These are phyloP conservation scores for Drosophila sulfurigaster DNA, from an alignment of 1,140 invertebrate genomes.

Conservation along the genomic window DNA sequence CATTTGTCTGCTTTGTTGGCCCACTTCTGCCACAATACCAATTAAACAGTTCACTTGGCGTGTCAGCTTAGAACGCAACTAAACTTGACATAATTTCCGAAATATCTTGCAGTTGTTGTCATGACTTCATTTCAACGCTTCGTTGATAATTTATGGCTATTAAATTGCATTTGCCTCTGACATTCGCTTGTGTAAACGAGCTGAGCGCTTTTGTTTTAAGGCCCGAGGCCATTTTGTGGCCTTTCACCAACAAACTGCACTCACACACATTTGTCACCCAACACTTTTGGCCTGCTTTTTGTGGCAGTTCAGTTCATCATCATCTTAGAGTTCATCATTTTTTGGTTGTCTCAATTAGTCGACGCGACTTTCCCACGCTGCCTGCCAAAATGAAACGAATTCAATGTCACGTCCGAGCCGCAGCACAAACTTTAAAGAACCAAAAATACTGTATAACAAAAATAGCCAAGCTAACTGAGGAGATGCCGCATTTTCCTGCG, in stretches of 20 bases:
- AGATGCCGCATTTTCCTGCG: conserved; percentile 24
- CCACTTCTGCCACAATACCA: conserved; percentile 41
- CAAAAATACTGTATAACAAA: neutral
- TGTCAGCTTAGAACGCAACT: neutral
- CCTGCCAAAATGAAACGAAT: conserved; percentile 35
- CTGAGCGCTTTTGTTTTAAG: conserved; percentile 14
- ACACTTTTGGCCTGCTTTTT: conserved; percentile 52
- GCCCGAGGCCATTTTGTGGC: conserved; percentile 19
- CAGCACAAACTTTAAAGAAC: conserved; percentile 7
- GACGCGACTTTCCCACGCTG: conserved; percentile 41
- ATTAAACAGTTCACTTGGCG: conserved; percentile 32
- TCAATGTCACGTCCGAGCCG: conserved; percentile 43
- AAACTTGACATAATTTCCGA: neutral
- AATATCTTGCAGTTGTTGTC: conserved; percentile 10
- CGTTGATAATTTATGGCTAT: conserved; percentile 65
- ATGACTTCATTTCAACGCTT: conserved; percentile 52
- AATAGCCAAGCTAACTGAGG: neutral
- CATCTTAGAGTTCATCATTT: conserved; percentile 1
- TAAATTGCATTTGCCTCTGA: conserved; percentile 62
- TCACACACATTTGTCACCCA: conserved; percentile 49
- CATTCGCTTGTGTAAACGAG: conserved; percentile 1
- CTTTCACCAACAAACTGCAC: conserved; percentile 14
- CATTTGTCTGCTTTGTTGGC: conserved; percentile 22
- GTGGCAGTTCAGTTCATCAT: conserved; percentile 4
- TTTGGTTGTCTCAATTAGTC: conserved; percentile 26